Evolutionary conservation across 2,113 vertebrate genomes (phyloP), one percentile per base, ranked within the genome.

Genomic region (Eptatretus burgeri): DNA sequence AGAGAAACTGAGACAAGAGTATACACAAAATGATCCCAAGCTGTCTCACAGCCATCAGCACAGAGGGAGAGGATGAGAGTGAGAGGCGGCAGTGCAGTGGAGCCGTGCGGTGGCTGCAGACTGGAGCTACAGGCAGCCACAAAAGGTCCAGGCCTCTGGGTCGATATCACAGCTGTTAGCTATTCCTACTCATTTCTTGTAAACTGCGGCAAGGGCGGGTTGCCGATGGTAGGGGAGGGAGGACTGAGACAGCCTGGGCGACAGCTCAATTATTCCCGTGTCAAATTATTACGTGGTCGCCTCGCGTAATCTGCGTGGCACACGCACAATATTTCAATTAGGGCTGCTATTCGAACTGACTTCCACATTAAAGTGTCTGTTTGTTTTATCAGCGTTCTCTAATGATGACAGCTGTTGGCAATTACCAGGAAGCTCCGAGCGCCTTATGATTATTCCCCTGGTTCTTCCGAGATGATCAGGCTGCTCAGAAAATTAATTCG

Each of bases 261-360:
- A 60, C 56, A 60, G n/a, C 56, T 60, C 56, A 17, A 60, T 60
- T 60, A 60, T 20, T 60, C 56, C 56, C 56, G n/a, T 60, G 56
- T 60, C 56, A 60, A 60, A 60, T 60, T 60, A 60, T 60, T 60
- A 60, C n/a, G 56, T 20, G n/a, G 56, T 20, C 56, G 20, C 56
- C 20, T 60, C n/a, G 20, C 20, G 56, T 60, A 60, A 60, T 60
- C 56, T 60, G 56, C 56, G 56, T 20, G 56, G 20, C 56, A 60
- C 56, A n/a, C 56, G 56, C n/a, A 60, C 56, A 60, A 60, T 60
- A 60, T 60, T 60, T 60, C 56, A 60, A 60, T 60, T 60, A 60
- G 56, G 56, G n/a, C 20, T 12, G 56, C 56, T 20, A 60, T 60
- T 20, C n/a, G 56, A 13, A 20, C 56, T 20, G 56, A 20, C 56